Evolutionary conservation across 2,113 vertebrate species (phyloP), one percentile per base, ranked within the genome.

Genomic region (Tringa solitaria): DNA sequence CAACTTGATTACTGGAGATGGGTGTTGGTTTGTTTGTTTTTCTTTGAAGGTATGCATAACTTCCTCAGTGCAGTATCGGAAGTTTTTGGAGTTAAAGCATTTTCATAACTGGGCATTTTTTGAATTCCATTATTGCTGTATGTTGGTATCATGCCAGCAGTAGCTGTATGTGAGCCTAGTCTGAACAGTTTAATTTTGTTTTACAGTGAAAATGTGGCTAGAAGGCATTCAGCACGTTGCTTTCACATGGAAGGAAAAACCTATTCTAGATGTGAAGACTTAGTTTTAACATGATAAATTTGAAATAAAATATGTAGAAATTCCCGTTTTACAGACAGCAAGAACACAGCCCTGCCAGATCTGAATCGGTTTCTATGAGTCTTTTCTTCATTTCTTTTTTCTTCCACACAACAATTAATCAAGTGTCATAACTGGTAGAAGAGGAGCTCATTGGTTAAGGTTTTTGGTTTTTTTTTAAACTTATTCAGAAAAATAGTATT

Each of bases 261-360:
- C 28, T 60, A 0, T 67, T 80, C 32, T 41, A 57, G 14, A 41
- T 61, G 28, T 4, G 7, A 60, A 28, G 19, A 17, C 27, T 76
- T 6, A 20, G 8, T 72, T 93, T 79, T 65, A 86, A 48, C 11
- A 83, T 64, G 63, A 48, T 30, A 43, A 15, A 43, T 59, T 56
- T 73, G 39, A 60, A 56, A 54, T 41, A 45, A 75, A 91, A 72
- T 54, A 28, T 1, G 2, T 60, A n/a, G 32, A 75, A 75, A 33
- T 23, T 73, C 6, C 35, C 64, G 21, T 33, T 77, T 30, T 24
- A 60, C 41, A 74, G n/a, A 30, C 24, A 84, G 30, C 45, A 78
- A 13, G 12, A 77, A 37, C 0, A 0, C 50, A 43, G 41, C 24
- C 18, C 50, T 77, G 50, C 6, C 2, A 5, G 7, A 10, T 68